Evolutionary conservation across 2,113 vertebrate species (phyloP), one percentile per base, ranked within the genome.

Genomic region (Phrynosoma blainvillii): DNA sequence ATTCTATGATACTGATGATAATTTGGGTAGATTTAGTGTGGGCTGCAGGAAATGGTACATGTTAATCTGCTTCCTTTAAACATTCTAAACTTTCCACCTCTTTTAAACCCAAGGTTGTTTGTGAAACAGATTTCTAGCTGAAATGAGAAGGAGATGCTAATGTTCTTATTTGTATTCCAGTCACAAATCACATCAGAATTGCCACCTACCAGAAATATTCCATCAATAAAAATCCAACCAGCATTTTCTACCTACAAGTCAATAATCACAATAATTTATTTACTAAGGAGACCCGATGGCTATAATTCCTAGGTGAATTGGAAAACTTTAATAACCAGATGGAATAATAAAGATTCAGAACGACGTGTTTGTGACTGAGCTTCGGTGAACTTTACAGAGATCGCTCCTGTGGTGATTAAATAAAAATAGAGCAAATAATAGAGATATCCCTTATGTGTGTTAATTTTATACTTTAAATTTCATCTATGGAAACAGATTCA

Each of bases 181-280:
- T 78, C 86, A 85, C 84, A 92, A 89, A 56, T 65, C 87, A 23
- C 18, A 56, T 76, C 89, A 89, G 91, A 92, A 88, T 0, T 0
- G 89, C 92, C 70, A 47, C 86, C 70, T 92, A 47, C 65, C 78
- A 92, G 92, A 90, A 95, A 95, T 95, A 94, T 93, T 93, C 90
- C 88, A 18, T 81, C 68, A 83, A 36, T 65, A 90, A 92, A 92
- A 86, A 90, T 77, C 88, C 76, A 91, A 87, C 84, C 27, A 89
- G 62, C 0, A 89, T 92, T 91, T 92, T 89, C 89, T 79, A 78
- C 66, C 92, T 82, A 32, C 84, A 86, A 85, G 90, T 84, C 84
- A 93, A 84, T 89, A 93, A 93, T 14, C 89, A 68, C 88, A 89
- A 56, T 83, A 81, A 90, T 71, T 89, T 93, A 93, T 94, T 93